Evolutionary conservation across 2,888 invertebrate genomes (phyloP).

Genomic region (Drosophila fungiperda): DNA sequence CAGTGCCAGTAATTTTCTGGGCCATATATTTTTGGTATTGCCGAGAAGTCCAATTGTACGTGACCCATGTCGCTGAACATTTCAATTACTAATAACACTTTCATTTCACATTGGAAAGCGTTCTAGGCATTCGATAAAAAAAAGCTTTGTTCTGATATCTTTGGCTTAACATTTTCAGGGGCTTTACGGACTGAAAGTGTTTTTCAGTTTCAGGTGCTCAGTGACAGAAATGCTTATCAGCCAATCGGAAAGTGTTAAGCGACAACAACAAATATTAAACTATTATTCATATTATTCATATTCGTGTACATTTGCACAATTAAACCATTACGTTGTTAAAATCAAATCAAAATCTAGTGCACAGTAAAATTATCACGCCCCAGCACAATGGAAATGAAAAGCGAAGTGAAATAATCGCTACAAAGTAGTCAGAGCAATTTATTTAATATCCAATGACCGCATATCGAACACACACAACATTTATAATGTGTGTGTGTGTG

Average conservation of each 20-base stretch:
- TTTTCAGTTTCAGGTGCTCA: conserved; percentile 12
- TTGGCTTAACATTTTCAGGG: conserved; percentile 33
- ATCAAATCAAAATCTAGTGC: conserved; percentile 64
- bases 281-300: conserved; percentile 10
- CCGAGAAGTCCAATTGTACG: conserved; percentile 56
- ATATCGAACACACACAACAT: conserved; percentile 29
- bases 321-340: conserved; percentile 81
- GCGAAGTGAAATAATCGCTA: conserved; percentile 39
- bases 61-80: conserved; percentile 49
- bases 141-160: conserved; percentile 23
- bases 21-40: conserved; percentile 65
- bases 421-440: conserved; percentile 42
- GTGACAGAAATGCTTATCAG: conserved; percentile 33
- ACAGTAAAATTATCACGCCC: conserved; percentile 41
- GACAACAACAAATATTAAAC: conserved; percentile 16
- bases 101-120: neutral
- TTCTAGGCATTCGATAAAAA: conserved; percentile 1
- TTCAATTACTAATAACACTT: conserved; percentile 20
- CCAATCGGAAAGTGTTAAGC: conserved; percentile 68
- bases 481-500: neutral
- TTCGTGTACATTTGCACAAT: conserved; percentile 45
- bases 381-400: conserved; percentile 39
- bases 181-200: conserved; percentile 7
- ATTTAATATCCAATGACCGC: conserved; percentile 41
- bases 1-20: conserved; percentile 64